Evolutionary conservation across 2,797 vertebrate species (phyloP).

Genomic region (Phyllotis vaccarum): DNA sequence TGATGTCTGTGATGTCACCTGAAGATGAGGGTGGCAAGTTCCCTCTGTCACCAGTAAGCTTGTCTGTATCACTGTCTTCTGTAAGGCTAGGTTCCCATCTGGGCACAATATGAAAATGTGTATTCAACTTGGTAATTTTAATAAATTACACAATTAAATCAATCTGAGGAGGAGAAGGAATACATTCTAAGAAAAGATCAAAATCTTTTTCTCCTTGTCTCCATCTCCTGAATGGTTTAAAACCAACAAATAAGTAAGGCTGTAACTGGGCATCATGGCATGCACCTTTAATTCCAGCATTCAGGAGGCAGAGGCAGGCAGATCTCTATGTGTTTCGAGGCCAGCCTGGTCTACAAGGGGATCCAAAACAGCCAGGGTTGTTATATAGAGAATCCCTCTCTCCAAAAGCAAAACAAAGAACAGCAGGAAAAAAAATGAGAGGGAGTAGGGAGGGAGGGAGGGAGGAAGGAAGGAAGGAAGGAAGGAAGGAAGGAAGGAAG

Average conservation of each 20-base stretch:
- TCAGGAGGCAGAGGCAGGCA: neutral
- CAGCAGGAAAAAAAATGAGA: too few relatives aligned
- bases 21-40: neutral
- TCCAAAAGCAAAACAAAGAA: neutral
- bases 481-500: too few relatives aligned
- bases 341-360: neutral
- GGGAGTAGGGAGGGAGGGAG: too few relatives aligned
- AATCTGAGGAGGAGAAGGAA: neutral
- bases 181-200: neutral
- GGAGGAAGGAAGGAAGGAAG: too few relatives aligned
- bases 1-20: neutral
- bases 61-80: neutral
- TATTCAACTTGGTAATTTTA: neutral
- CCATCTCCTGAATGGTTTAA: neutral
- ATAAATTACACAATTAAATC: neutral
- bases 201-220: neutral
- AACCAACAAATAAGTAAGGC: neutral
- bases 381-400: neutral
- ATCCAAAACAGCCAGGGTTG: neutral
- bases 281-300: neutral
- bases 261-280: neutral
- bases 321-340: neutral
- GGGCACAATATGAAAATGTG: neutral
- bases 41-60: neutral
- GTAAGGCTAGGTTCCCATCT: neutral